Base-by-base conservation (phyloP, 2,888 invertebrate genomes). In the Polylopha cassiicola region DNA sequence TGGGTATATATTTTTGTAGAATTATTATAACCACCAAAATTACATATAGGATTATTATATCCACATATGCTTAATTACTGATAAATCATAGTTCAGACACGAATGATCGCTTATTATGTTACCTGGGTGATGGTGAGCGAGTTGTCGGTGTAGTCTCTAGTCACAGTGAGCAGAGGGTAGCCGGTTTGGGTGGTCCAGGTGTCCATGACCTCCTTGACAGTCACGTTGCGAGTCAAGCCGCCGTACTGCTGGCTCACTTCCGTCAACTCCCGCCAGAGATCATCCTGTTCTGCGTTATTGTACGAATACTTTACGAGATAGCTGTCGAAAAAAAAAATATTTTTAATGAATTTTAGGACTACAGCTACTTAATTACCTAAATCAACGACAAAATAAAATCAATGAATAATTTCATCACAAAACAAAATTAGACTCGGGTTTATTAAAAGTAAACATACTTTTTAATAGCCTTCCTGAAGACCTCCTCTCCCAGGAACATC, bases 111-210 rank as follows among this genome's bases (percentile, higher is more conserved):
- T n/a, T n/a, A n/a, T n/a, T n/a, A n/a, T n/a, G n/a, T n/a, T n/a
- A 88, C 88, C 82, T 92, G 92, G 4, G 78, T 78, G 7, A 92
- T 66, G 34, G 79, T 72, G 1, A 89, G 87, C 0, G 76, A 74
- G 16, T 87, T 79, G 38, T 75, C 77, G 0, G 72, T 67, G 39
- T 92, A 91, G 37, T 91, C 76, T 37, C 93, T 87, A 0, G 58
- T 74, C 1, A 93, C 89, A 0, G 85, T 89, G 3, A 96, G 72
- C 0, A 95, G 82, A 0, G 96, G 96, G 75, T 92, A 96, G 1
- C 95, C 95, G 4, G 94, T 90, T 81, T 95, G 92, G 31, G 89
- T 81, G 0, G 95, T 95, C 95, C 95, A 96, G 0, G 93, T 91
- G 68, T 94, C 91, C 95, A 96, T 95, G 15, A 95, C 89, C 21